Conservation (phyloP, 1,140 invertebrate species). For the Hycleus phaleratus region DNA sequence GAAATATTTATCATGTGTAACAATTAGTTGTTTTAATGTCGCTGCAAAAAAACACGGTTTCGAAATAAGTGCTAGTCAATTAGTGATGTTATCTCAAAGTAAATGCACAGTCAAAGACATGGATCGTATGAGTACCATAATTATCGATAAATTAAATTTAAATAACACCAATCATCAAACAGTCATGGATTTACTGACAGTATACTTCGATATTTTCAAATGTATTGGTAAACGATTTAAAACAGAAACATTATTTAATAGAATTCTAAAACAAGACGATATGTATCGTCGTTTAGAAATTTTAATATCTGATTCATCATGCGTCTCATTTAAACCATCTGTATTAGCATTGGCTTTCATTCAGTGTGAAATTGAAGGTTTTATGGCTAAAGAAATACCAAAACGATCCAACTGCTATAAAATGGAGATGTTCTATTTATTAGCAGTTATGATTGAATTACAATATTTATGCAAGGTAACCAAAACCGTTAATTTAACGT, state of each 20-base stretch:
- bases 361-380: slow-evolving; percentile 16
- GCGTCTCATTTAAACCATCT: slow-evolving; percentile 3
- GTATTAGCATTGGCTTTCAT: slow-evolving; percentile 3
- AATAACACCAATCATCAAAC: background rate
- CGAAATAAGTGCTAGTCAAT: slow-evolving; percentile 6
- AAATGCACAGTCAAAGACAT: slow-evolving; percentile 12
- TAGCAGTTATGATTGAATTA: slow-evolving; percentile 8
- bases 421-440: slow-evolving; percentile 11
- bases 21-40: slow-evolving; percentile 6
- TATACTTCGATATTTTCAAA: slow-evolving; percentile 8
- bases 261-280: background rate
- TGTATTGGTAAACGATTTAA: slow-evolving; percentile 3
- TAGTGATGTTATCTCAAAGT: slow-evolving; percentile 3
- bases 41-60: background rate
- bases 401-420: slow-evolving; percentile 17
- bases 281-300: background rate
- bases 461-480: slow-evolving; percentile 3
- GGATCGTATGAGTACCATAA: slow-evolving; percentile 8
- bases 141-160: slow-evolving; percentile 6
- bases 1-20: slow-evolving; percentile 6
- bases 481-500: background rate
- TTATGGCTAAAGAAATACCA: slow-evolving; percentile 23
- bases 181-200: background rate
- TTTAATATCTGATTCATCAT: slow-evolving; percentile 3
- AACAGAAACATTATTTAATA: slow-evolving; percentile 5